phyloP scores from a whole-genome alignment of 2,797 vertebrate genomes.

The Simalia tracyae region DNA sequence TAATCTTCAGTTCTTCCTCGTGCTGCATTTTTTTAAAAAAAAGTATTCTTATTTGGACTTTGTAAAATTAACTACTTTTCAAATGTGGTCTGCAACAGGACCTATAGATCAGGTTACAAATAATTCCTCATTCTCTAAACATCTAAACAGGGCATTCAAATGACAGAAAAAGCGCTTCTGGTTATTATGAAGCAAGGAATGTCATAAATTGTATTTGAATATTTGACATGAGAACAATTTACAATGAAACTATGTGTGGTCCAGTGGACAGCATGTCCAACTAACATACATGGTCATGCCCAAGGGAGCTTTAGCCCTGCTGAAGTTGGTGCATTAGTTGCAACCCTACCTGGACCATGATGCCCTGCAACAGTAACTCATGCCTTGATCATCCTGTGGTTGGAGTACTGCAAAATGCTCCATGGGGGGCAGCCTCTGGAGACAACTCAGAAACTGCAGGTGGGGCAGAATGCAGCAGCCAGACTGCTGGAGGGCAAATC shows the following conservation, averaged over 20 bases:
- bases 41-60: not conserved
- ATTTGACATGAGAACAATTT: not conserved
- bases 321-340: not conserved
- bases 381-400: not conserved
- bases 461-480: not conserved
- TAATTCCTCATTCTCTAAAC: not conserved
- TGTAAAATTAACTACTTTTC: not conserved
- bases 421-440: not conserved
- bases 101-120: not conserved
- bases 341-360: not conserved
- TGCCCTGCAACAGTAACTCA: not conserved
- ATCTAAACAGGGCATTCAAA: not conserved
- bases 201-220: not conserved
- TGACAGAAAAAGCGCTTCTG: accelerated
- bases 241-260: not conserved
- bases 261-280: not conserved
- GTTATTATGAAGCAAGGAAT: not conserved
- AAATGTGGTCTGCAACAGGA: not conserved
- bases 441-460: not conserved
- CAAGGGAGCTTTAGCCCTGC: not conserved
- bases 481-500: not conserved
- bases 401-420: not conserved
- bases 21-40: not conserved
- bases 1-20: not conserved
- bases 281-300: not conserved